Conservation (phyloP, 2,888 invertebrate genomes). For the Synanthedon tipuliformis region DNA sequence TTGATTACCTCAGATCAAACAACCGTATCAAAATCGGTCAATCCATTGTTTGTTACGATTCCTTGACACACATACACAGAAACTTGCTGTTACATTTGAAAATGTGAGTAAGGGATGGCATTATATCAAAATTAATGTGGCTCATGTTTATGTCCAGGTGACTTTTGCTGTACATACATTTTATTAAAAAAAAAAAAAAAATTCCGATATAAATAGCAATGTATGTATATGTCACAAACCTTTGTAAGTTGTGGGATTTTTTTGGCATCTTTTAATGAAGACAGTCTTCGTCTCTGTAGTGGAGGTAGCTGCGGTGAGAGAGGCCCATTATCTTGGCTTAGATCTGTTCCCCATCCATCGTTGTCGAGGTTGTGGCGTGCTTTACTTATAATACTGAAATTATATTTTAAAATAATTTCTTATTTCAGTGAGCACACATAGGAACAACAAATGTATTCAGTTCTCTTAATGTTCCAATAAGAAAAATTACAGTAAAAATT, state of each 20-base stretch:
- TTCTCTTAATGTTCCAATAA: too few species aligned
- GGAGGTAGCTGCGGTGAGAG: conserved; percentile 56
- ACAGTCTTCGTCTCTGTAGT: conserved; percentile 60
- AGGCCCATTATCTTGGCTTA: conserved; percentile 42
- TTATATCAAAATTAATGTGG: too few species aligned
- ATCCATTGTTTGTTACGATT: too few species aligned
- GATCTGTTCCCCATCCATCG: conserved; percentile 32
- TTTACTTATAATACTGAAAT: conserved; percentile 56
- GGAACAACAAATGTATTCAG: too few species aligned
- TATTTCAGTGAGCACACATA: too few species aligned
- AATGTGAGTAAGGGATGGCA: too few species aligned
- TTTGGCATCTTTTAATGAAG: conserved; percentile 63
- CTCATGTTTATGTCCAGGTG: too few species aligned
- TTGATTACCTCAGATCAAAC: too few species aligned
- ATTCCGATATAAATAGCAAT: not conserved
- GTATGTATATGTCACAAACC: conserved; percentile 19
- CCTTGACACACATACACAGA: too few species aligned
- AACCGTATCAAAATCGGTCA: too few species aligned
- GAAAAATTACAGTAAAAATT: too few species aligned
- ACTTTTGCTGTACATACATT: not conserved
- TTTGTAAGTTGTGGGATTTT: conserved; percentile 42
- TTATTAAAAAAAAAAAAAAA: not conserved
- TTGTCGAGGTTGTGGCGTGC: conserved; percentile 31
- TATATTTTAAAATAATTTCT: not conserved
- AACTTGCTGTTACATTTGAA: too few species aligned